phyloP scores from a whole-genome alignment of 2,113 vertebrate genomes.

The Shinisaurus crocodilurus region DNA sequence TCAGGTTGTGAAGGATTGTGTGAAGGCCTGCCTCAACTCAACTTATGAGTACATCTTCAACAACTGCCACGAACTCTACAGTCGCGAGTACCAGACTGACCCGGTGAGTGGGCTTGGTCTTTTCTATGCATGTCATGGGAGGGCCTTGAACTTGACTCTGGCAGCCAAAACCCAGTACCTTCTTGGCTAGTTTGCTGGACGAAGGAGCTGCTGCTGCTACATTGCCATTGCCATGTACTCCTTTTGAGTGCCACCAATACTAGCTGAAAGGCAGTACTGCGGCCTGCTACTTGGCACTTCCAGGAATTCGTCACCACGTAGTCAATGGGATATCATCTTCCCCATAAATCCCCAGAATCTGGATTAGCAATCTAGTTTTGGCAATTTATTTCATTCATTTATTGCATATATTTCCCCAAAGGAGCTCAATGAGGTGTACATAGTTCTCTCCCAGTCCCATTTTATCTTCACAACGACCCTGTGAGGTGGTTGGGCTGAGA shows the following conservation, averaged over 20 bases:
- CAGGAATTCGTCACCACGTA: not conserved
- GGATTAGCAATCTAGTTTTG: not conserved
- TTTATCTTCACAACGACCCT: too few relatives aligned
- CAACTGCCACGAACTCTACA: conserved; percentile 96
- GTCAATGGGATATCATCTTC: not conserved
- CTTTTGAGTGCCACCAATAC: too few relatives aligned
- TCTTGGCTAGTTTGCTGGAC: not conserved
- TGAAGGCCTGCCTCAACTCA: conserved; percentile 98
- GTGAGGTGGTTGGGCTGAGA: too few relatives aligned
- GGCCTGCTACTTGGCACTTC: too few relatives aligned
- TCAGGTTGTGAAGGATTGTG: conserved; percentile 97
- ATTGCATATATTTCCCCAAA: not conserved
- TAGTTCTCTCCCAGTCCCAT: too few relatives aligned
- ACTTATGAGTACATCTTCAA: conserved; percentile 99
- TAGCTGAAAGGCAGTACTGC: too few relatives aligned
- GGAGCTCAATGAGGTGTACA: too few relatives aligned
- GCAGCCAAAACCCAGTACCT: too few relatives aligned
- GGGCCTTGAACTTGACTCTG: not conserved
- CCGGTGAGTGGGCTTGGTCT: conserved; percentile 76
- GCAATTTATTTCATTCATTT: not conserved
- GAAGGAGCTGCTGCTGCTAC: not conserved
- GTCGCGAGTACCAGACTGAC: conserved; percentile 91
- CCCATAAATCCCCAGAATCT: not conserved
- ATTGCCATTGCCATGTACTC: too few relatives aligned
- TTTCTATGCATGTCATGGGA: not conserved